A percentile compares a stretch with the other conserved stretches of the same genome.
phyloP scores from a whole-genome alignment of 2,797 vertebrate species.

The Dryobates pubescens region DNA sequence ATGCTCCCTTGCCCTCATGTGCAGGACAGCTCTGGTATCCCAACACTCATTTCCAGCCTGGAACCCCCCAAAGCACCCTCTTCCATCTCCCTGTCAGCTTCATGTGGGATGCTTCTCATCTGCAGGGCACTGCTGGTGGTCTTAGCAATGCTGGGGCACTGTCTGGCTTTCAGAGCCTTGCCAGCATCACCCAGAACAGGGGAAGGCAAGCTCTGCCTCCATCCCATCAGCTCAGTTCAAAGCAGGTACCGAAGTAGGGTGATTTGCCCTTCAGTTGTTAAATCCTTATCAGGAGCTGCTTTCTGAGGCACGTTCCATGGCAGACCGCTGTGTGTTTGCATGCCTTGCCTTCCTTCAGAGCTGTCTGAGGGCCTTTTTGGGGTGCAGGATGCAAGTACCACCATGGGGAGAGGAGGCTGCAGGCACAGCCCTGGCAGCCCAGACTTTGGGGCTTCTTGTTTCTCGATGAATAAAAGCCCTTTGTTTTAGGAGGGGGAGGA shows the following conservation, averaged over 20 bases:
- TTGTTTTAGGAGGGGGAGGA: neutral
- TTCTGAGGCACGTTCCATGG: fast-evolving
- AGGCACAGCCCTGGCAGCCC: fast-evolving
- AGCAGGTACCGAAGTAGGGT: fast-evolving
- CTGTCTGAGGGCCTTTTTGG: fast-evolving
- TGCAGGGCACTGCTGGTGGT: neutral
- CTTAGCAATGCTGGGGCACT: fast-evolving
- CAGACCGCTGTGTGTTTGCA: fast-evolving
- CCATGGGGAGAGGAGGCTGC: neutral
- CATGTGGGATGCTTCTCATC: fast-evolving
- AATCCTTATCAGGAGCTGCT: fast-evolving
- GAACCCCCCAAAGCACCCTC: neutral
- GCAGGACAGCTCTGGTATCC: neutral
- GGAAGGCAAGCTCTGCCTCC: neutral
- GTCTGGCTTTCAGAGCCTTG: fast-evolving
- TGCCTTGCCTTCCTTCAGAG: neutral
- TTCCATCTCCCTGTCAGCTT: fast-evolving
- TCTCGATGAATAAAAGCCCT: neutral
- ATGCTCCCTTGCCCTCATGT: neutral
- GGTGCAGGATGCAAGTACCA: fast-evolving
- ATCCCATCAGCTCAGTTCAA: neutral
- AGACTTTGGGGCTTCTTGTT: neutral
- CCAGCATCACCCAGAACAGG: fast-evolving
- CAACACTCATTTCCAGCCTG: neutral
- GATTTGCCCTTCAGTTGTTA: fast-evolving